Base-by-base conservation (phyloP, 1,140 invertebrate genomes). In the Apocrypta bakeri region DNA sequence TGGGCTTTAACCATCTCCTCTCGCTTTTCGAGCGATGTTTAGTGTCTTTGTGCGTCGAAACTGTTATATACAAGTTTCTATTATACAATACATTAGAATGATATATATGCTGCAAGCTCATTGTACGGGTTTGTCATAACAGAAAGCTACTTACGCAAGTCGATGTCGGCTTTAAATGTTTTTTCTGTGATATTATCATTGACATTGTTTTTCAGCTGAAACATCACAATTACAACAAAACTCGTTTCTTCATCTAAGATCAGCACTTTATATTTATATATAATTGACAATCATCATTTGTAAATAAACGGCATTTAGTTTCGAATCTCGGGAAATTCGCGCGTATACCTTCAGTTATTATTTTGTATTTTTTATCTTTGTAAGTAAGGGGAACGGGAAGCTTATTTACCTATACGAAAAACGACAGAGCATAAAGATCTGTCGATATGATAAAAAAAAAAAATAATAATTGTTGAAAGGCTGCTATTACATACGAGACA, bases 401-500 rank as follows among this genome's bases (percentile, higher is more conserved):
- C 33, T 69, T 37, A 72, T 17, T 56, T 21, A 17, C 14, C 2
- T 48, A 14, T 48, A 9, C 40, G 40, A 42, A n/a, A 56, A 56
- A 56, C 17, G 48, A 56, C 48, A 17, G 48, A 56, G 0, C 33
- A 77, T 27, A 63, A 72, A 21, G 27, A 84, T 85, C 86, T 88
- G 17, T 63, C 11, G 21, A 73, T 56, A 6, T 56, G 48, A 40
- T 7, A 24, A 74, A 81, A 56, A n/a, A n/a, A n/a, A n/a, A n/a
- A n/a, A n/a, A n/a, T n/a, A n/a, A n/a, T n/a, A 56, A 71, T 61
- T 69, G 29, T 69, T 76, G 25, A 82, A 42, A 40, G 73, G 64
- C 73, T 82, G 80, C 80, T 71, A 37, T 75, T 69, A 71, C 64
- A 74, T 87, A 90, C 89, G 89, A 90, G 87, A 88, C 88, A 90